Percentiles rank a stretch among this genome's conserved stretches.
Evolutionary conservation across 2,797 vertebrate genomes (phyloP).

Genomic region (Acrossocheilus wenchowensis): DNA sequence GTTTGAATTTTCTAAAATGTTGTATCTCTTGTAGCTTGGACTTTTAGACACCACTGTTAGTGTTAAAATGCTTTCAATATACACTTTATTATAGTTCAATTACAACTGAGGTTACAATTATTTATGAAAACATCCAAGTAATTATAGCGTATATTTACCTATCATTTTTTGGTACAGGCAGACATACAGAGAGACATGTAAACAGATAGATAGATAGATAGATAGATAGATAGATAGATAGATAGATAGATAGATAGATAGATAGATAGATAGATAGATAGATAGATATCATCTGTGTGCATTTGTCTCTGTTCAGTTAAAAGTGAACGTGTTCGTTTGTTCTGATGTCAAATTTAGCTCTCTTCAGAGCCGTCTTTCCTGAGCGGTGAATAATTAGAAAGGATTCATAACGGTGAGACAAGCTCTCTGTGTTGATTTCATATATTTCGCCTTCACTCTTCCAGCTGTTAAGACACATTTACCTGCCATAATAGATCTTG

Average conservation of each 20-base stretch:
- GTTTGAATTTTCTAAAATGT: too few species aligned
- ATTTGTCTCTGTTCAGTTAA: background rate
- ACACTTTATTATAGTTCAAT: background rate
- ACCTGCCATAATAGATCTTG: conserved; percentile 41
- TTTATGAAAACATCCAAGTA: background rate
- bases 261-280: background rate
- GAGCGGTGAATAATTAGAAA: conserved; percentile 45
- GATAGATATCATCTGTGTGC: background rate
- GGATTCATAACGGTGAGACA: conserved; percentile 42
- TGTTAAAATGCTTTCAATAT: background rate
- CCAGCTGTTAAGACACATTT: conserved; percentile 35
- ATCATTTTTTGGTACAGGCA: background rate
- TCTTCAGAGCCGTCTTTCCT: conserved; percentile 40
- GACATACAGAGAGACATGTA: background rate
- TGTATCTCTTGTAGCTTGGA: too few species aligned
- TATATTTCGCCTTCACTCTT: background rate
- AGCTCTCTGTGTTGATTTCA: conserved; percentile 39
- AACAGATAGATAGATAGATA: too few species aligned
- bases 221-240: too few species aligned
- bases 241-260: background rate
- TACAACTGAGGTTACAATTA: background rate
- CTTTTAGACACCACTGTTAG: too few species aligned
- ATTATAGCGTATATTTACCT: background rate
- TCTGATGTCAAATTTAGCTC: conserved; percentile 38
- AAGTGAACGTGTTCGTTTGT: conserved; percentile 26